Conservation (phyloP, 2,797 vertebrate genomes). For the Hemitrygon akajei region DNA sequence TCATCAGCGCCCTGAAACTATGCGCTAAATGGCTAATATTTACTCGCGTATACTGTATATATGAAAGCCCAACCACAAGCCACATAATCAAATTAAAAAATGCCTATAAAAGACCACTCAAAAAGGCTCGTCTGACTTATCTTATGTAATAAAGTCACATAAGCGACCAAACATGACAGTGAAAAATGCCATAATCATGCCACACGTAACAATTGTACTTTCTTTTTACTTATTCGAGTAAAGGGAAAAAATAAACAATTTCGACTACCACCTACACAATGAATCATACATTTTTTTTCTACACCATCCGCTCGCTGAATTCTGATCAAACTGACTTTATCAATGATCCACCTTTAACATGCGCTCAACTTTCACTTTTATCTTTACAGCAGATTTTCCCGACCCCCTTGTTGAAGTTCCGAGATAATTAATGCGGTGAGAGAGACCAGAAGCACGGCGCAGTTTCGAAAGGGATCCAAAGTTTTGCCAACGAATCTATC, state of each 20-base stretch:
- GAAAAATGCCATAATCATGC: slow-evolving; percentile 21
- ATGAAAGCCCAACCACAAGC: slow-evolving; percentile 3
- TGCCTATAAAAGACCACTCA: slow-evolving; percentile 12
- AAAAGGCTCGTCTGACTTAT: not conserved
- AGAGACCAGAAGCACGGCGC: not conserved
- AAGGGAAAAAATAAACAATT: not conserved
- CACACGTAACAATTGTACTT: slow-evolving; percentile 11
- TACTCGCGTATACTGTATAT: not conserved
- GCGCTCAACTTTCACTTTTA: slow-evolving; percentile 20
- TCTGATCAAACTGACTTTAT: not conserved
- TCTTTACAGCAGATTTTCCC: not conserved
- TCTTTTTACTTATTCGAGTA: slow-evolving; percentile 15
- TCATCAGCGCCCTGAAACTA: not conserved
- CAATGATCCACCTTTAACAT: not conserved
- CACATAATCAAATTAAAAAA: not conserved
- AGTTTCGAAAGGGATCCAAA: slow-evolving; percentile 25
- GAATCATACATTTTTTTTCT: not conserved
- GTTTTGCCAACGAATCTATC: not conserved
- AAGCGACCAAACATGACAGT: slow-evolving; percentile 26
- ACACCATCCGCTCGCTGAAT: not conserved
- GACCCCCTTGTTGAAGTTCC: not conserved
- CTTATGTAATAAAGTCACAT: slow-evolving; percentile 30
- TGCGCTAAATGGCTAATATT: not conserved
- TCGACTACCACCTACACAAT: slow-evolving; percentile 20
- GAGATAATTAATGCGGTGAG: no score